Conservation (phyloP, 2,113 vertebrate genomes). For the Antechinus stuartii region DNA sequence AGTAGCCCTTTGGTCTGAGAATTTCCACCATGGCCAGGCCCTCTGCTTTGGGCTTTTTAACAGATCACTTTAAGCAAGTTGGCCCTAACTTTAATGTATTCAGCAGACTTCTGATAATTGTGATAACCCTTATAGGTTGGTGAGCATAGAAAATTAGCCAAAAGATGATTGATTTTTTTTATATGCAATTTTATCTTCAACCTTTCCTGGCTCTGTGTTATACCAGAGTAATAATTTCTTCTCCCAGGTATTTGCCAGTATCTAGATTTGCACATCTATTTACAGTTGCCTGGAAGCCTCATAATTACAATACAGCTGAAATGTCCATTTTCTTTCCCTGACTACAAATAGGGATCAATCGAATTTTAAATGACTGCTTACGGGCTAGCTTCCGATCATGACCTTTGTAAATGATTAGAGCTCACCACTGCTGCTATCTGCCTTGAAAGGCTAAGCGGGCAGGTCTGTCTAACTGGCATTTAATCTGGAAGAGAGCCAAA, state of each 20-base stretch:
- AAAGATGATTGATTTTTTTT: constrained; percentile 88
- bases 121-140: constrained; percentile 86
- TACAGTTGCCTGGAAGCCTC: constrained; percentile 89
- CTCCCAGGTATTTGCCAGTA: constrained; percentile 86
- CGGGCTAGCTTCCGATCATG: constrained; percentile 88
- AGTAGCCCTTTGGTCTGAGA: constrained; percentile 16
- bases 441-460: constrained; percentile 90
- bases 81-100: constrained; percentile 80
- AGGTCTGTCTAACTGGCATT: constrained; percentile 91
- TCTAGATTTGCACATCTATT: constrained; percentile 88
- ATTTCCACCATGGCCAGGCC: constrained; percentile 55
- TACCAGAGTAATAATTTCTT: constrained; percentile 86
- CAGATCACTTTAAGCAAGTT: constrained; percentile 71
- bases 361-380: constrained; percentile 91
- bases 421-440: constrained; percentile 87
- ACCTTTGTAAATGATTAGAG: constrained; percentile 97
- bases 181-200: constrained; percentile 87
- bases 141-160: constrained; percentile 83
- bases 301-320: constrained; percentile 92
- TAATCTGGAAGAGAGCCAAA: constrained; percentile 88
- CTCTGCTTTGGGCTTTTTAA: constrained; percentile 56
- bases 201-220: constrained; percentile 84
- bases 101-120: constrained; percentile 85
- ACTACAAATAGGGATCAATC: constrained; percentile 93
- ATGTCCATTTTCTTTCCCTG: constrained; percentile 90